Base-by-base conservation (phyloP, 2,797 vertebrate genomes). In the Sardinella longiceps region DNA sequence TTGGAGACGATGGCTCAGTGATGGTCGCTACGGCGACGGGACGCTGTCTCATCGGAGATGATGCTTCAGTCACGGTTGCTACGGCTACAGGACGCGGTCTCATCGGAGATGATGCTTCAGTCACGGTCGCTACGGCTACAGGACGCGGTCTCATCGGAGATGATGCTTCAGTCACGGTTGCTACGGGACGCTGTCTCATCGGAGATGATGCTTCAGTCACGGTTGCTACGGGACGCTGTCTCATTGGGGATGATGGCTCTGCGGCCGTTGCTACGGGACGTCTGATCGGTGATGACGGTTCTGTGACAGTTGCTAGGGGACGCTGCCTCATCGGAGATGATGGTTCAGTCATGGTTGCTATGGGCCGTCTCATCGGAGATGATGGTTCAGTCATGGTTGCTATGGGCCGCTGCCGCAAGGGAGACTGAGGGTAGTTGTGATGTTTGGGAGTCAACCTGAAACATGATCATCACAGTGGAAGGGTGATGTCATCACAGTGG, bases 371-470 rank as follows among this genome's bases (percentile, higher is more conserved):
- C 63, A 33, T 70, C 1, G 63, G 63, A 37, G 30, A 70, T 5
- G 63, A 25, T 15, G 63, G 63, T 11, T 25, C 58, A 5, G 56
- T 58, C 2, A 60, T 0, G n/a, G 56, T 25, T 60, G 56, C 6
- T 60, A 60, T 11, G 5, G 58, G 58, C 10, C 58, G n/a, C n/a
- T 25, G 58, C 20, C 1, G 93, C 91, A 80, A 85, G 90, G 89
- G 93, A 97, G 90, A 93, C 96, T 66, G 88, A 91, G 4, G 91
- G 88, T 96, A 94, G 46, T 74, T 74, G 2, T 74, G 66, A 37
- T 74, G 66, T 91, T 96, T 98, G 46, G 95, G 91, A 80, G 92
- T 87, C 86, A 96, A 89, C 92, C 98, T 99, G 90, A 77, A 83
- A 51, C 30, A 86, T 63, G 66, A 30, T 63, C 10, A 81, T 63